Evolutionary conservation across 2,113 vertebrate species (phyloP), one percentile per base, ranked within the genome.

Genomic region (Gopherus flavomarginatus): DNA sequence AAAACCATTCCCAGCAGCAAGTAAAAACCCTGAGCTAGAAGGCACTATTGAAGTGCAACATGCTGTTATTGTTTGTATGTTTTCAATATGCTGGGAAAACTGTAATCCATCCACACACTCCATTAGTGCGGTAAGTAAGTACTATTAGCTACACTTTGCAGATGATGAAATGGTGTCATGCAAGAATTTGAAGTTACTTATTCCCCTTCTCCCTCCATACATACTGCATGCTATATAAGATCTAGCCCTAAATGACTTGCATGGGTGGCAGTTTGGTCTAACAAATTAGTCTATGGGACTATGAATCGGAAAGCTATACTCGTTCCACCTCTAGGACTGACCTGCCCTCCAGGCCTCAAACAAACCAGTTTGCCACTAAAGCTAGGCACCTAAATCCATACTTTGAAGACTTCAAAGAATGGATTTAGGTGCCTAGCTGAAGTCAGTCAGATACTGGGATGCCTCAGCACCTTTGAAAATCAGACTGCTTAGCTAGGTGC

Each of bases 1-100:
- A 86, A 93, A 83, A 81, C 26, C 69, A 78, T 57, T 49, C 84
- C n/a, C 52, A 81, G 52, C 4, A 89, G 16, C 92, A 94, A 92
- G 59, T 31, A 93, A 5, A 12, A 90, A 65, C 5, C 4, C 62
- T 69, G 0, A 65, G 47, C 26, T 19, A 38, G 90, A 89, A 81
- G 1, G 4, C 54, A 7, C 19, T 87, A 77, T 85, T 93, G 75
- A 29, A 84, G 10, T 56, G 35, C 29, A 88, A 50, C 5, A 54
- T 24, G 80, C 2, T 87, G 38, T 47, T 42, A 29, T 17, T 54
- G 49, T 47, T 79, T 38, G 12, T 13, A 27, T 57, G 4, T 78
- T 86, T 90, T 38, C 83, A 44, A 26, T 11, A 11, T 11, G 3
- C 42, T 77, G 11, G 69, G 72, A 0, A 0, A 94, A 79, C 5